Conservation (phyloP, 2,113 vertebrate genomes). For the Pomatorhinus ruficollis region DNA sequence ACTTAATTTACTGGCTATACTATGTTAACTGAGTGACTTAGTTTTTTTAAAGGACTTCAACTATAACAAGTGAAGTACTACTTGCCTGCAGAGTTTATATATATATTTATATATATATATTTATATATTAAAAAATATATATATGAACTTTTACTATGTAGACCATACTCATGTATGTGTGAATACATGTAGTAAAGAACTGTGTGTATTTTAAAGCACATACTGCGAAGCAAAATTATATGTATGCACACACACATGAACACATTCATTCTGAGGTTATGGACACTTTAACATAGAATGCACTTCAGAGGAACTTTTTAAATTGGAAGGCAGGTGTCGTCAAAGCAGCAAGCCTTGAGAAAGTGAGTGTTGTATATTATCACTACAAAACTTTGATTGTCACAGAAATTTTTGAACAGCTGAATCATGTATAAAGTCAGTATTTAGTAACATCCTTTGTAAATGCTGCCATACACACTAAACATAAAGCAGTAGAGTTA, state of each 20-base stretch:
- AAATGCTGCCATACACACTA: conserved; percentile 53
- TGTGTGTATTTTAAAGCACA: conserved; percentile 69
- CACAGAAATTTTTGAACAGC: conserved; percentile 15
- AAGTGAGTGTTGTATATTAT: conserved; percentile 64
- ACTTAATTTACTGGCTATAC: conserved; percentile 98
- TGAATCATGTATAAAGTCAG: conserved; percentile 54
- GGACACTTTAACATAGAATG: conserved; percentile 72
- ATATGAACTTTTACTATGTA: conserved; percentile 80
- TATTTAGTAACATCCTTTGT: conserved; percentile 55
- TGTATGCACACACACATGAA: conserved; percentile 67
- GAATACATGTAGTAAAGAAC: conserved; percentile 63
- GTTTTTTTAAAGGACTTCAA: conserved; percentile 79
- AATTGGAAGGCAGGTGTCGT: conserved; percentile 62
- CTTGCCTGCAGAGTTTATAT: conserved; percentile 83
- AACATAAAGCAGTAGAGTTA: conserved; percentile 20
- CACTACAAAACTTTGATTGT: conserved; percentile 53
- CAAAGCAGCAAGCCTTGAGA: conserved; percentile 74
- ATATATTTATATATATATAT: conserved; percentile 79
- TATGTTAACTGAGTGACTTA: conserved; percentile 92
- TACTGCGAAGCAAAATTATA: conserved; percentile 30
- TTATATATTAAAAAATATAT: conserved; percentile 79
- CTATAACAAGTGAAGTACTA: conserved; percentile 73
- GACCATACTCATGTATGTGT: conserved; percentile 75
- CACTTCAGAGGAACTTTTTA: conserved; percentile 64
- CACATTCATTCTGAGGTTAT: conserved; percentile 67